These are phyloP conservation scores for Oryzias javanicus DNA, from an alignment of 2,113 vertebrate genomes.

Conservation along the genomic window DNA sequence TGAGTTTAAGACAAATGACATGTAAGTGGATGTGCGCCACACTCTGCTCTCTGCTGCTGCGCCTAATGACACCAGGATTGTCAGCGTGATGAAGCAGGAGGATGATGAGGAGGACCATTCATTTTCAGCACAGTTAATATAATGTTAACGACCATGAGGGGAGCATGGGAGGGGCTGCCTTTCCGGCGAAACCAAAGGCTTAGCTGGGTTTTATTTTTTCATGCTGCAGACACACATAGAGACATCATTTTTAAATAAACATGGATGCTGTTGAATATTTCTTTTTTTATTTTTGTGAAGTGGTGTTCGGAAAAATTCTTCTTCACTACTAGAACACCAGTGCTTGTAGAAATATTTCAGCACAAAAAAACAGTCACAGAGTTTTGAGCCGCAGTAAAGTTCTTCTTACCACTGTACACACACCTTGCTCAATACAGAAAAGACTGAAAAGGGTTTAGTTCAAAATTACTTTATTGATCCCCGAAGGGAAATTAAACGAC, in stretches of 20 bases:
- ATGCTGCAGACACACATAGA: slow-evolving; percentile 2
- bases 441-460: neutral
- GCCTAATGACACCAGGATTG: slow-evolving; percentile 29
- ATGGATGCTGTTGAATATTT: slow-evolving; percentile 24
- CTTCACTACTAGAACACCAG: slow-evolving; percentile 27
- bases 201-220: neutral
- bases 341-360: slow-evolving; percentile 43
- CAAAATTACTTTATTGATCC: too few relatives aligned
- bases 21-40: slow-evolving; percentile 1
- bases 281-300: slow-evolving; percentile 18
- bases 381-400: slow-evolving; percentile 30
- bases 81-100: slow-evolving; percentile 1
- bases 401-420: slow-evolving; percentile 23
- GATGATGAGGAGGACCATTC: slow-evolving; percentile 19
- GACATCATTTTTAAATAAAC: slow-evolving; percentile 23
- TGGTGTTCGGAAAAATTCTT: slow-evolving; percentile 35
- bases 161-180: slow-evolving; percentile 1
- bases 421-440: slow-evolving; percentile 3
- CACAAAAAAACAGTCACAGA: slow-evolving; percentile 40
- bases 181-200: slow-evolving; percentile 5
- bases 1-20: slow-evolving; percentile 70
- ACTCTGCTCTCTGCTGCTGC: slow-evolving; percentile 6
- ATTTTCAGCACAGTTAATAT: slow-evolving; percentile 28
- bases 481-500: too few relatives aligned
- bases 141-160: slow-evolving; percentile 19